phyloP scores from a whole-genome alignment of 1,140 invertebrate genomes.

The Drosophila carrolli region DNA sequence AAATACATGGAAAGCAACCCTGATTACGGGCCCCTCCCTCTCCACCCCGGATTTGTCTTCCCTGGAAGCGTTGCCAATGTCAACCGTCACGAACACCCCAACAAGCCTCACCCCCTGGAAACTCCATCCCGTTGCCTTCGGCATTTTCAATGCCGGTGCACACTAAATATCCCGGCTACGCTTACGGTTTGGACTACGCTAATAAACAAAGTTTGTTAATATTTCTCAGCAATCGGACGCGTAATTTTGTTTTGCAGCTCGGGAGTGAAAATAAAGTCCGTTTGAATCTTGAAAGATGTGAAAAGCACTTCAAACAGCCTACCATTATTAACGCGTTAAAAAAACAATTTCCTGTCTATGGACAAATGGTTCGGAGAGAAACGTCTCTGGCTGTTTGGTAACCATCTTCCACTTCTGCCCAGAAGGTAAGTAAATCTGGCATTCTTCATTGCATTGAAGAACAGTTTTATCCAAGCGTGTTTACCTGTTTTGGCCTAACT shows the following conservation, averaged over 20 bases:
- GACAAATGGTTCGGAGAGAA: conserved; percentile 95
- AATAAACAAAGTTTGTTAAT: conserved; percentile 78
- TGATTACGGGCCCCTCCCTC: background rate
- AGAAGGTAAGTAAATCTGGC: conserved; percentile 87
- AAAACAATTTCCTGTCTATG: conserved; percentile 85
- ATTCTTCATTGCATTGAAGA: conserved; percentile 36
- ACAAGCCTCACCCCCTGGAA: conserved; percentile 46
- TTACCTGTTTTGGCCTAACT: conserved; percentile 40
- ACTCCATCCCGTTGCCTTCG: conserved; percentile 36
- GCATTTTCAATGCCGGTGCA: conserved; percentile 71
- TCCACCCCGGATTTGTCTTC: conserved; percentile 6
- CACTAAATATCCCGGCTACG: conserved; percentile 65
- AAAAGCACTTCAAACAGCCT: conserved; percentile 8
- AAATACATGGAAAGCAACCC: conserved; percentile 57
- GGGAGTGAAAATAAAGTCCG: conserved; percentile 49
- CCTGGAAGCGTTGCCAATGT: conserved; percentile 69
- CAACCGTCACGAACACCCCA: conserved; percentile 73
- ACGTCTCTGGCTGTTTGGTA: conserved; percentile 94
- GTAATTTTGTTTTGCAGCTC: conserved; percentile 45
- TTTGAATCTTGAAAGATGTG: conserved; percentile 22
- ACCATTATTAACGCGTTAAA: conserved; percentile 1
- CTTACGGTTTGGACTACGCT: conserved; percentile 47
- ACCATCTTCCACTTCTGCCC: conserved; percentile 91
- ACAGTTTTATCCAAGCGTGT: conserved; percentile 1
- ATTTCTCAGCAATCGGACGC: conserved; percentile 63